Evolutionary conservation across 2,113 vertebrate species (phyloP).

Genomic region (Ovibos moschatus): DNA sequence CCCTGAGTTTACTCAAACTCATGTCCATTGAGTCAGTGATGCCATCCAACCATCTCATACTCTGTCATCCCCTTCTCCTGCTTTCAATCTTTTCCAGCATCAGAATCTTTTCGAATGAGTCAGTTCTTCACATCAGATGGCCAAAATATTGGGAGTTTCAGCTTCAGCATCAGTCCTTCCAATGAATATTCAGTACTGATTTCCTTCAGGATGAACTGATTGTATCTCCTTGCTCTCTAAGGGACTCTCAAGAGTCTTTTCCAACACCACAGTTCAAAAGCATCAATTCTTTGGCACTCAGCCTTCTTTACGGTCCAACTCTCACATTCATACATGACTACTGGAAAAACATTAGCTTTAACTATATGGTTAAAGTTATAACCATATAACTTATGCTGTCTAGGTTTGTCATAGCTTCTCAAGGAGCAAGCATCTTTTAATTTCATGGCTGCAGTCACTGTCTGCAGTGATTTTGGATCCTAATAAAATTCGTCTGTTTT

Average conservation of each 20-base stretch:
- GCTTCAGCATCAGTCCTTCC: background rate
- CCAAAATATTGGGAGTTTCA: background rate
- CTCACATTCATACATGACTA: background rate
- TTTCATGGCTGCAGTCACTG: background rate
- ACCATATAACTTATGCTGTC: background rate
- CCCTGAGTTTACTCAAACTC: background rate
- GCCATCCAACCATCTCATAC: background rate
- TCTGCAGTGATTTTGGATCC: background rate
- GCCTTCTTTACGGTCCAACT: background rate
- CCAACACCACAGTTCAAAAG: background rate
- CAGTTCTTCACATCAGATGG: background rate
- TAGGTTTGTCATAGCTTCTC: background rate
- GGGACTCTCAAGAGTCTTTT: background rate
- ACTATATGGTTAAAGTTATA: background rate
- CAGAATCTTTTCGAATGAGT: background rate
- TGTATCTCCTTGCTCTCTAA: background rate
- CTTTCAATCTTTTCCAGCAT: background rate
- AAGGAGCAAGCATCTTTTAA: background rate
- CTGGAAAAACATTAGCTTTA: background rate
- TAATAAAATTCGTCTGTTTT: background rate
- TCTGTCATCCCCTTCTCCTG: background rate
- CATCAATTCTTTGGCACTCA: background rate
- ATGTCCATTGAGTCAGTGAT: background rate
- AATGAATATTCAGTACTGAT: background rate
- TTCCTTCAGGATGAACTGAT: background rate